Percentiles rank a stretch among this genome's conserved stretches.
phyloP scores from a whole-genome alignment of 2,888 invertebrate species.

The Drosophila nr. perissopoda region DNA sequence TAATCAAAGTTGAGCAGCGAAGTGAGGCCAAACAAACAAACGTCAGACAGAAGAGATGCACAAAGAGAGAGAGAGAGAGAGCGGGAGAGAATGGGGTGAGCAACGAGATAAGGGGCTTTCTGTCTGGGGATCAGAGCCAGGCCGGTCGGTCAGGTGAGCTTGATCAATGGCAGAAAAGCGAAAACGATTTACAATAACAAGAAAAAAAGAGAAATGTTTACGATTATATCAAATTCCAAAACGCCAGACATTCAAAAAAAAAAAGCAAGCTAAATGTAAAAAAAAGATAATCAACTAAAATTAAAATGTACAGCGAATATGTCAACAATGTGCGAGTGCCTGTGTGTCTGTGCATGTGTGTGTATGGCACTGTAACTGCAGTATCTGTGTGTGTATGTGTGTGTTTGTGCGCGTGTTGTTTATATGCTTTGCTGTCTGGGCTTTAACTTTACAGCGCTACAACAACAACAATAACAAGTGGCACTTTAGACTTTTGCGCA shows the following conservation, averaged over 20 bases:
- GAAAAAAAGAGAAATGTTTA: conserved; percentile 28
- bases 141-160: conserved; percentile 42
- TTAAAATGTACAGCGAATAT: conserved; percentile 73
- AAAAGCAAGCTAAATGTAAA: conserved; percentile 25
- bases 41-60: conserved; percentile 22
- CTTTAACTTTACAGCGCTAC: conserved; percentile 57
- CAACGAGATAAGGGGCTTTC: neutral
- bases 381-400: conserved; percentile 15
- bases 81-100: neutral
- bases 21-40: conserved; percentile 39
- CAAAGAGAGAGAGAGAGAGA: neutral
- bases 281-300: conserved; percentile 74
- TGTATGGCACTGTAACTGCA: conserved; percentile 35
- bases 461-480: conserved; percentile 62
- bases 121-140: conserved; percentile 37
- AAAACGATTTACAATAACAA: conserved; percentile 34
- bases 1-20: conserved; percentile 38
- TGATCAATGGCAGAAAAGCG: conserved; percentile 36
- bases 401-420: conserved; percentile 30
- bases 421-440: conserved; percentile 53
- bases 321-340: conserved; percentile 55
- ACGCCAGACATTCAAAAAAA: conserved; percentile 39
- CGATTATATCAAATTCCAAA: conserved; percentile 42
- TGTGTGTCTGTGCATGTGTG: conserved; percentile 15
- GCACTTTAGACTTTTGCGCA: conserved; percentile 80